Conservation (phyloP, 2,797 vertebrate species). For the Sylvia borin region DNA sequence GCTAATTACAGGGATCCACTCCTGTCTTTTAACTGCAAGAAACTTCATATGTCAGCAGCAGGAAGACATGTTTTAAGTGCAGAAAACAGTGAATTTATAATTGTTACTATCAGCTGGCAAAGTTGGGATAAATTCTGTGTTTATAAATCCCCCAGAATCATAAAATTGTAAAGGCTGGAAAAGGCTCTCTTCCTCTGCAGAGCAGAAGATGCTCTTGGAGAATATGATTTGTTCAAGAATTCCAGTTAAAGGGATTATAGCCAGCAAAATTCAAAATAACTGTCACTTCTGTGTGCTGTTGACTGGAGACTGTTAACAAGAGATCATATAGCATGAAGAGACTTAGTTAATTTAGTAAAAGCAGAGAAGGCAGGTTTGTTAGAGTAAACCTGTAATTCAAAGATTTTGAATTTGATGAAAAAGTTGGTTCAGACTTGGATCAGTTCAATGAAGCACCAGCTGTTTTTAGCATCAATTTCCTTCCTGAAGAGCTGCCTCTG, state of each 20-base stretch:
- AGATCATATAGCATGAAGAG: not conserved
- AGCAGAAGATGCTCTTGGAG: not conserved
- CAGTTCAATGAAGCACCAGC: not conserved
- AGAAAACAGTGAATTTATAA: not conserved
- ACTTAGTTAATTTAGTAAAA: not conserved
- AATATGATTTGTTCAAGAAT: not conserved
- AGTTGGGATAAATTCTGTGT: not conserved
- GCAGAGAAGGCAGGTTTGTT: not conserved
- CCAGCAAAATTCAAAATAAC: not conserved
- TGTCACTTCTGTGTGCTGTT: not conserved
- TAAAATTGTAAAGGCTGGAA: not conserved
- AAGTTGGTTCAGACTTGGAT: not conserved
- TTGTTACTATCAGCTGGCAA: not conserved
- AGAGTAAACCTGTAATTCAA: not conserved
- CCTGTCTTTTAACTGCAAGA: not conserved
- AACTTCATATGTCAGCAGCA: not conserved
- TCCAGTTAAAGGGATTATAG: not conserved
- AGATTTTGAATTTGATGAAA: not conserved
- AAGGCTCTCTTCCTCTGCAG: not conserved
- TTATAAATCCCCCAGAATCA: not conserved
- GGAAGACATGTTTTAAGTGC: not conserved
- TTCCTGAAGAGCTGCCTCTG: not conserved
- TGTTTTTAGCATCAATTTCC: not conserved
- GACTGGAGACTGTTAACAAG: not conserved
- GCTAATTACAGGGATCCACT: not conserved